These are phyloP conservation scores for Riparia riparia DNA, from an alignment of 2,113 vertebrate species.

Conservation along the genomic window DNA sequence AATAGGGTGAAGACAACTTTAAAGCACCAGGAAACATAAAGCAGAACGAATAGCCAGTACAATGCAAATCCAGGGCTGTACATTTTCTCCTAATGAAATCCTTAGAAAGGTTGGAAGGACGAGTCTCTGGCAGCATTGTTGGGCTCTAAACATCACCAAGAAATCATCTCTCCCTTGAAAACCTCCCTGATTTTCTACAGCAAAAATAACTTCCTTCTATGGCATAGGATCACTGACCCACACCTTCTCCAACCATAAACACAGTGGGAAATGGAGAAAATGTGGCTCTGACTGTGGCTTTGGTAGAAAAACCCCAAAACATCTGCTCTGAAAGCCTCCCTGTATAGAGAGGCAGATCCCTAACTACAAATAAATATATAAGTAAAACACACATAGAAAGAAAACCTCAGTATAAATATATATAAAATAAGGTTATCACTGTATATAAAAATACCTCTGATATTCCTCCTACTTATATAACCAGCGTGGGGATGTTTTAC, in stretches of 20 bases:
- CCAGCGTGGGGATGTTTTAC: background rate
- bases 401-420: background rate
- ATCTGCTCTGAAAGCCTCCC: background rate
- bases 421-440: background rate
- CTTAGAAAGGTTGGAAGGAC: background rate
- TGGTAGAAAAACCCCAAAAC: background rate
- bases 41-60: background rate
- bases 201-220: background rate
- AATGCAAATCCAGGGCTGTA: background rate
- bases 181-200: background rate
- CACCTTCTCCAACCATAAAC: background rate
- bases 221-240: background rate
- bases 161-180: background rate
- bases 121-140: rapidly evolving
- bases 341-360: background rate
- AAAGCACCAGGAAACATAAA: background rate
- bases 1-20: background rate
- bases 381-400: background rate
- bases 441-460: background rate
- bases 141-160: background rate
- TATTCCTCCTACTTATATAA: background rate
- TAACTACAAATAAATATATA: background rate
- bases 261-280: background rate
- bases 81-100: background rate
- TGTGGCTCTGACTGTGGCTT: background rate